Evolutionary conservation across 2,113 vertebrate species (phyloP).

Genomic region (Atractosteus spatula): DNA sequence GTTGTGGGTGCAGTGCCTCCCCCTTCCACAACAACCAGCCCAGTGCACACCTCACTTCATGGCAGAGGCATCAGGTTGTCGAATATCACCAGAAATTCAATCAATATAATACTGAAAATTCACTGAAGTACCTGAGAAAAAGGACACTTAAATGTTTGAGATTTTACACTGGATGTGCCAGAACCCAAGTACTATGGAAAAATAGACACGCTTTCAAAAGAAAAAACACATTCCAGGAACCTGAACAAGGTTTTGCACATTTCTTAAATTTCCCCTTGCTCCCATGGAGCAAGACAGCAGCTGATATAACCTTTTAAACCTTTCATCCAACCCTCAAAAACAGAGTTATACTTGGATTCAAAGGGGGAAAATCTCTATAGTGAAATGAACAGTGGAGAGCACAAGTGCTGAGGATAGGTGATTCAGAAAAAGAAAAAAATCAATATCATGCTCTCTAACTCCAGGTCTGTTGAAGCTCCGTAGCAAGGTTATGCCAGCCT

Average conservation of each 20-base stretch:
- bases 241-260: too few relatives aligned
- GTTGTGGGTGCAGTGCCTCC: slow-evolving; percentile 49
- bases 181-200: too few relatives aligned
- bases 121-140: too few relatives aligned
- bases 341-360: background rate
- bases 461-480: slow-evolving; percentile 16
- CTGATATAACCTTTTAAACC: too few relatives aligned
- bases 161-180: too few relatives aligned
- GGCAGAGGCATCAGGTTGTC: slow-evolving; percentile 43
- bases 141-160: too few relatives aligned
- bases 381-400: slow-evolving; percentile 16
- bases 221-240: too few relatives aligned
- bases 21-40: slow-evolving; percentile 40
- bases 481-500: slow-evolving; percentile 22
- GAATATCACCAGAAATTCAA: slow-evolving; percentile 53
- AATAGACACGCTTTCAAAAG: background rate
- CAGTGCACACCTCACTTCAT: slow-evolving; percentile 26
- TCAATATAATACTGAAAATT: too few relatives aligned
- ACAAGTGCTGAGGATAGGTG: slow-evolving; percentile 15
- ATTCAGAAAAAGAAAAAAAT: slow-evolving; percentile 7
- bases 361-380: background rate
- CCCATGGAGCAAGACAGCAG: too few relatives aligned
- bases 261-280: too few relatives aligned
- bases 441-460: slow-evolving; percentile 7
- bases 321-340: background rate